A percentile compares a stretch with the other conserved stretches of the same genome.
phyloP scores from a whole-genome alignment of 2,888 invertebrate genomes.

The Andrena haemorrhoa region DNA sequence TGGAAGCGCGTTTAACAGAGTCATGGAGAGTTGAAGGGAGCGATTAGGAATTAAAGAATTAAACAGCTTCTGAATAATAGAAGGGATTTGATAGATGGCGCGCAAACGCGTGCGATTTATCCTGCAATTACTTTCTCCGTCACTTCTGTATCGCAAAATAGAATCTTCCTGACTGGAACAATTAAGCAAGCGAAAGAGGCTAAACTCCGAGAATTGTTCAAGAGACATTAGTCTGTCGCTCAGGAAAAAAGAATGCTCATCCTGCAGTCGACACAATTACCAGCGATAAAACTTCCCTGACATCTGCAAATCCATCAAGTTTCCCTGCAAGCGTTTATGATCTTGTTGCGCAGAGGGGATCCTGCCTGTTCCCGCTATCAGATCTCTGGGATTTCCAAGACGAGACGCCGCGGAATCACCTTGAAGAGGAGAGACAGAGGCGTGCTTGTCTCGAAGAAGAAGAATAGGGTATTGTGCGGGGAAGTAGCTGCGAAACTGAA shows the following conservation, averaged over 20 bases:
- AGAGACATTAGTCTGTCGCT: not conserved
- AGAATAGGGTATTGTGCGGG: conserved; percentile 4
- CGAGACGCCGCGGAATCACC: not conserved
- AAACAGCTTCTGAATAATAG: not conserved
- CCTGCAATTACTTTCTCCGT: not conserved
- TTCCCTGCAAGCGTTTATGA: conserved; percentile 2
- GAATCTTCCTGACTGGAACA: not conserved
- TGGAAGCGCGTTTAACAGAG: not conserved
- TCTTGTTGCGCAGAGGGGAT: conserved; percentile 24
- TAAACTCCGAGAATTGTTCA: not conserved
- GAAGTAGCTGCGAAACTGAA: not conserved
- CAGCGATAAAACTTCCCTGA: conserved; percentile 17
- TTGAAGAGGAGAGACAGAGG: not conserved
- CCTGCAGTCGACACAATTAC: conserved; percentile 3
- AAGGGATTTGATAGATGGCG: not conserved
- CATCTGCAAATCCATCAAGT: conserved; percentile 13
- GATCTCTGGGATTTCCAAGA: not conserved
- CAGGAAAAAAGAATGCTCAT: not conserved
- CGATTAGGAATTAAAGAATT: not conserved
- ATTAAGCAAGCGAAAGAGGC: not conserved
- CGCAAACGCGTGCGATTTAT: not conserved
- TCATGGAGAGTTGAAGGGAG: not conserved
- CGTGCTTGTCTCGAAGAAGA: not conserved
- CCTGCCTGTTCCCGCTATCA: not conserved
- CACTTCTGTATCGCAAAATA: not conserved